These are phyloP conservation scores for Gobio gobio DNA, from an alignment of 2,113 vertebrate species.

Conservation along the genomic window DNA sequence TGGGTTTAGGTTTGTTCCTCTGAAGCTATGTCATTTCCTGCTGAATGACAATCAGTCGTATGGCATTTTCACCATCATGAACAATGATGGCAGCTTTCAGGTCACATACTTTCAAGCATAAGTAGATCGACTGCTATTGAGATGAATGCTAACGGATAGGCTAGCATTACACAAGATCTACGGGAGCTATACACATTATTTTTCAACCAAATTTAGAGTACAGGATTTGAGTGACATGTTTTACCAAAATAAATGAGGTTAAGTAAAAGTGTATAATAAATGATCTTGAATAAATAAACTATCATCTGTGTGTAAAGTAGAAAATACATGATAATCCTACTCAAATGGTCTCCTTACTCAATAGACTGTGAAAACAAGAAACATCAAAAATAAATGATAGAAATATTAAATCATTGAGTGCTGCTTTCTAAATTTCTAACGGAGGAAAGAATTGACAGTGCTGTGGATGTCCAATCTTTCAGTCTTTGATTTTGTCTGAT, in stretches of 20 bases:
- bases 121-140: not conserved
- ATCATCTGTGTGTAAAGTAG: constrained; percentile 7
- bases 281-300: constrained; percentile 4
- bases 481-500: not conserved
- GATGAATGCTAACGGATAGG: not conserved
- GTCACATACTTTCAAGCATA: not conserved
- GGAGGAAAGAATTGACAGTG: not conserved
- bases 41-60: not conserved
- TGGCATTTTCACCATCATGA: not conserved
- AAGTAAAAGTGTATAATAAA: constrained; percentile 16
- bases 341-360: not conserved
- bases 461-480: not conserved
- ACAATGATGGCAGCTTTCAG: not conserved
- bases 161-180: not conserved
- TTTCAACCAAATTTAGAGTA: not conserved
- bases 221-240: not conserved
- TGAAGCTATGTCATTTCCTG: not conserved
- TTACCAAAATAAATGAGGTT: not conserved
- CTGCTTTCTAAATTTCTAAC: not conserved
- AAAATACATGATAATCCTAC: not conserved
- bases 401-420: not conserved
- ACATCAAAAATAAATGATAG: not conserved
- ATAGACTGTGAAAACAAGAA: not conserved
- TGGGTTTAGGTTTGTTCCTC: not conserved
- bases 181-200: not conserved